phyloP scores from a whole-genome alignment of 2,888 invertebrate species.

The Eilema caniola region DNA sequence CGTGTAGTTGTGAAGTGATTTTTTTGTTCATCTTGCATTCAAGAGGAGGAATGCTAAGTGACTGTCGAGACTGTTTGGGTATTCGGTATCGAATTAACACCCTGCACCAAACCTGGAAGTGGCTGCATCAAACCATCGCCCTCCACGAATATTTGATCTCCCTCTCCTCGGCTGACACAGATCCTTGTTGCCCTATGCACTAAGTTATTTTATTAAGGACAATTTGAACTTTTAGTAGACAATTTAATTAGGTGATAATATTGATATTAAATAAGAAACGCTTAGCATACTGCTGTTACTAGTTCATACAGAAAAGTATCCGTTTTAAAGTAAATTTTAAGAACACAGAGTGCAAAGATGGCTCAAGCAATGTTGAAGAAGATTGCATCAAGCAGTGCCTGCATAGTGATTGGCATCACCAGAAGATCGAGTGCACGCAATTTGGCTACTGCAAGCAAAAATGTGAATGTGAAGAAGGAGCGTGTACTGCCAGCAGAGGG shows the following conservation, averaged over 20 bases:
- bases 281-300: slow-evolving; percentile 66
- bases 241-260: slow-evolving; percentile 52
- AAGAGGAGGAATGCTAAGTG: slow-evolving; percentile 89
- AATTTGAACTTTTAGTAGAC: slow-evolving; percentile 62
- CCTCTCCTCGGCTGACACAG: slow-evolving; percentile 91
- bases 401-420: slow-evolving; percentile 73
- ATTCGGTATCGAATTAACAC: slow-evolving; percentile 95
- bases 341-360: slow-evolving; percentile 69
- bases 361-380: slow-evolving; percentile 82
- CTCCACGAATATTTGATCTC: slow-evolving; percentile 95
- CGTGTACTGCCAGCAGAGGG: slow-evolving; percentile 69
- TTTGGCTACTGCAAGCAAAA: slow-evolving; percentile 65
- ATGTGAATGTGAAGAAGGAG: slow-evolving; percentile 64
- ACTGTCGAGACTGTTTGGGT: slow-evolving; percentile 94
- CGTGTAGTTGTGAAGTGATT: slow-evolving; percentile 73
- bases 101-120: slow-evolving; percentile 98
- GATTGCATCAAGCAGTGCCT: slow-evolving; percentile 73
- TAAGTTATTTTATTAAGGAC: slow-evolving; percentile 65
- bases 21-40: slow-evolving; percentile 81
- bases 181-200: slow-evolving; percentile 75
- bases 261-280: slow-evolving; percentile 65
- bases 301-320: slow-evolving; percentile 85
- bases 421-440: slow-evolving; percentile 74
- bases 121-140: slow-evolving; percentile 96
- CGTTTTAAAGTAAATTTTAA: slow-evolving; percentile 57